Evolutionary conservation across 2,797 vertebrate species (phyloP).

Genomic region (Trachurus trachurus): DNA sequence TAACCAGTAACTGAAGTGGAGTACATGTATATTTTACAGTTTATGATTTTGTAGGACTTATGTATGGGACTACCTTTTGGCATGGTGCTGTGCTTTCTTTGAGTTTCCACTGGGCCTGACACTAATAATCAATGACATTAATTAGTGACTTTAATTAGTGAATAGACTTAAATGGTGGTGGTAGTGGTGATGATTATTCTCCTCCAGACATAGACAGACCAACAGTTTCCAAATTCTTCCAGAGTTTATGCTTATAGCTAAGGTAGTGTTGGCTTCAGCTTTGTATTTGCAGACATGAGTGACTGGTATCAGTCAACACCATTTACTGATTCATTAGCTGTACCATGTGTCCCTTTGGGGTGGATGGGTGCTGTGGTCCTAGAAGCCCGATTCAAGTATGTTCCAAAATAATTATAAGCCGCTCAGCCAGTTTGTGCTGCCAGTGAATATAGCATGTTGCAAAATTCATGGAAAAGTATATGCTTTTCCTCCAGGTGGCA

Average conservation of each 20-base stretch:
- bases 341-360: too few species aligned
- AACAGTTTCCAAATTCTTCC: not conserved
- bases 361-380: not conserved
- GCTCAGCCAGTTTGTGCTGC: not conserved
- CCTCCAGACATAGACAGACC: not conserved
- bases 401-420: not conserved
- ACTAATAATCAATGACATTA: too few species aligned
- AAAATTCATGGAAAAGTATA: not conserved
- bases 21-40: not conserved
- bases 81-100: not conserved
- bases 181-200: not conserved
- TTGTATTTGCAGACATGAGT: not conserved
- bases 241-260: not conserved
- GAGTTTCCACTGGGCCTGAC: too few species aligned
- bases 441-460: not conserved
- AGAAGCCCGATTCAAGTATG: not conserved
- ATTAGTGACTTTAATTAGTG: not conserved
- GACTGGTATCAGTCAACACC: not conserved
- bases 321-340: too few species aligned
- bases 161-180: not conserved
- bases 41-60: not conserved
- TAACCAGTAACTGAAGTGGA: too few species aligned
- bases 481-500: not conserved
- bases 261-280: not conserved
- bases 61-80: not conserved